Base-by-base conservation (phyloP, 2,888 invertebrate species). In the Drosophila algonquin region DNA sequence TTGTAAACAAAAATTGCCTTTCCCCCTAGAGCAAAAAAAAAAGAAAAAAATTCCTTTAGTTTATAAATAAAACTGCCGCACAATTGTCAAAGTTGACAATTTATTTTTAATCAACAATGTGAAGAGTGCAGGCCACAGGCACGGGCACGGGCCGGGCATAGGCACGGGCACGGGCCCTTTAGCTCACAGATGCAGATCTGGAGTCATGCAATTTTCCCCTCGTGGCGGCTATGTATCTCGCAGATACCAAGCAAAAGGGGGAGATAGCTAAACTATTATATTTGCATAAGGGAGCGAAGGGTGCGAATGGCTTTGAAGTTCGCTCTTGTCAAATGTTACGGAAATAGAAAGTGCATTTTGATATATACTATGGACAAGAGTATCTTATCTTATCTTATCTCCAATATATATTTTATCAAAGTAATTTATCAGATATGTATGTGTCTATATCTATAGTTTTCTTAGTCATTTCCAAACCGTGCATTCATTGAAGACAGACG, bases 71-170 rank as follows among this genome's bases (percentile, higher is more conserved):
- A 83, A 74, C 67, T 71, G 84, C 76, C 73, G 81, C 74, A 72
- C 72, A 67, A 73, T 89, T 89, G 89, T 87, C 87, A 89, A 89
- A 83, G 81, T 75, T 83, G 83, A 83, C 87, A 83, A 87, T 83
- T 89, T 83, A 83, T 83, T 83, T 83, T 83, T 83, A 83, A 83
- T 89, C 89, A 78, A 87, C 80, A 81, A 82, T 80, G 75, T 60
- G 65, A 56, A 30, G 30, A 35, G 18, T 47, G 54, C 30, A 35
- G 21, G 50, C 45, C 46, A 52, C 58, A 53, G 53, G 16, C 32
- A 35, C 32, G 32, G 21, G 53, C 16, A 35, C 32, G 32, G 21
- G 53, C 16, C 21, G 21, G 21, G 21, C 21, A n/a, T n/a, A n/a
- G n/a, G n/a, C n/a, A n/a, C n/a, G n/a, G n/a, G 21, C 21, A 21